Base-by-base conservation (phyloP, 2,797 vertebrate species). In the Fratercula arctica region DNA sequence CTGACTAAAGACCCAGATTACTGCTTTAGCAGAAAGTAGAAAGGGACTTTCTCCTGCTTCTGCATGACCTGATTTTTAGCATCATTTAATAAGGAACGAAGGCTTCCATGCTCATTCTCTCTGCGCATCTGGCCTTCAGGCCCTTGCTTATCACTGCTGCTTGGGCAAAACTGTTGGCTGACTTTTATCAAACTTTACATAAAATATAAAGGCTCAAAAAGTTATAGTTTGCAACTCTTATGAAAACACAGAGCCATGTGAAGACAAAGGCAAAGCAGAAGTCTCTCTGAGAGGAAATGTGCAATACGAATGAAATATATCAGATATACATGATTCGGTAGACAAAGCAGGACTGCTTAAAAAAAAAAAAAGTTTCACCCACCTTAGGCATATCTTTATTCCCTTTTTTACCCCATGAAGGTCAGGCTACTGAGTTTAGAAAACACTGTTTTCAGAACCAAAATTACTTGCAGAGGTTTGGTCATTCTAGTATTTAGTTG, bases 321-420 rank as follows among this genome's bases (percentile, higher is more conserved):
- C 35, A 68, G 33, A 64, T 5, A 60, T 23, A 41, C 11, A 46
- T 16, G 4, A 85, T 53, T 67, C 10, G 37, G 12, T 10, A 63
- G 13, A 35, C 35, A 74, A 83, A 73, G 68, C 18, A 8, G 66
- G 37, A 75, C 3, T 59, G 24, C 17, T 73, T 63, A 8, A 51
- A 35, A 35, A 35, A 35, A 66, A 64, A 21, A 73, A 16, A 19
- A 57, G 5, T 1, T 67, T 46, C 9, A 64, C 18, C 24, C 4
- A 39, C 1, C 60, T 82, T n/a, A 61, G 5, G 7, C 16, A 9
- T 57, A 53, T 33, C 6, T 54, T 87, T 39, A 72, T 37, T 56
- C 3, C 39, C 6, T 77, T 80, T 78, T 90, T 90, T 35, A 0
- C 0, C 17, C 4, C 6, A 4, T 7, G 5, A 84, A 84, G 33